Base-by-base conservation (phyloP, 2,888 invertebrate genomes). In the Lepidochitona cinerea region DNA sequence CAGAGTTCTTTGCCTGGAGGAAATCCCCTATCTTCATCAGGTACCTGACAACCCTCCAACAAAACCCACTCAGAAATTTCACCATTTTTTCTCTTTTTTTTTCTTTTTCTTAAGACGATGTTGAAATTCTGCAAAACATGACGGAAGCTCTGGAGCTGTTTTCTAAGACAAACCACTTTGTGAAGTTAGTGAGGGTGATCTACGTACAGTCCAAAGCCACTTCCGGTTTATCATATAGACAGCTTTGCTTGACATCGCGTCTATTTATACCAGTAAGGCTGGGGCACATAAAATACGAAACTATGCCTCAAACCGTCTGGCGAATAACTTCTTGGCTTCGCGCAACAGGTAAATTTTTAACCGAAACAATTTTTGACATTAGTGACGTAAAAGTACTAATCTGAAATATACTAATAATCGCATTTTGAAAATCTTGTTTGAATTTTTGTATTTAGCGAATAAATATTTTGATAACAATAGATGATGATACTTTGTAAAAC, bases 261-360 rank as follows among this genome's bases (percentile, higher is more conserved):
- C 37, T 72, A 18, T 72, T 72, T 54, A 4, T 68, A 37, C 72
- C 72, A 4, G 35, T 72, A 7, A 52, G 69, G 35, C 9, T 36
- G 6, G 66, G 70, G 6, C 66, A 37, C 41, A 41, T 49, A 26
- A 35, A 49, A 14, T 70, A 70, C 23, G 70, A 73, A 52, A 59
- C 33, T 14, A 52, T 70, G 66, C 49, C 49, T 7, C 35, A 49
- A 23, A 65, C 53, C 35, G n/a, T 73, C 14, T 29, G 64, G 53
- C 70, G 70, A 52, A 70, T 73, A n/a, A 52, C 54, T 26, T 65
- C 64, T n/a, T 73, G 73, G 70, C 64, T 73, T 7, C 53, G 70
- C 37, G 69, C 33, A 5, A 70, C 70, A 41, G 70, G 72, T 68
- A 41, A 37, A n/a, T n/a, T n/a, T n/a, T n/a, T n/a, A n/a, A n/a